Evolutionary conservation across 2,888 invertebrate species (phyloP).

Genomic region (Pseudolycoriella hygida): DNA sequence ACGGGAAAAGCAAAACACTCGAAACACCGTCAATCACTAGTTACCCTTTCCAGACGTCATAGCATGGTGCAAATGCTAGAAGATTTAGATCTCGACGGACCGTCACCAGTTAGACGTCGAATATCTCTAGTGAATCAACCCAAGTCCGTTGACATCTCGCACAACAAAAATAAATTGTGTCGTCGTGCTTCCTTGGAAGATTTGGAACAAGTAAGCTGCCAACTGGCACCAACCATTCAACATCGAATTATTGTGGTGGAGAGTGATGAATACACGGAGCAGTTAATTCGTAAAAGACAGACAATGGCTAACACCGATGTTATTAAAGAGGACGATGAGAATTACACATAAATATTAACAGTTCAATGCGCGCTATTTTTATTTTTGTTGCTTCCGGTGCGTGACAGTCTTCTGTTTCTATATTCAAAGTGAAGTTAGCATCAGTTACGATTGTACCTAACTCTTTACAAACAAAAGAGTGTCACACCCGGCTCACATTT

Average conservation of each 20-base stretch:
- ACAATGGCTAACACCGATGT: constrained; percentile 41
- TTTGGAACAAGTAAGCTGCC: constrained; percentile 63
- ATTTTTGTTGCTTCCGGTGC: too few species aligned
- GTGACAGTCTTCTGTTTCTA: too few species aligned
- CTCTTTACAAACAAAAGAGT: too few species aligned
- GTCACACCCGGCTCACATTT: too few species aligned
- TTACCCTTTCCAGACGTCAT: constrained; percentile 63
- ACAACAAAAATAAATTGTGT: constrained; percentile 3
- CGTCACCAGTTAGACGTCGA: constrained; percentile 46
- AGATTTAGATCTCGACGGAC: constrained; percentile 47
- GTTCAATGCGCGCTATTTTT: too few species aligned
- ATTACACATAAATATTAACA: neutral
- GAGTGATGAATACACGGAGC: constrained; percentile 36
- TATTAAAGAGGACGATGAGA: constrained; percentile 50
- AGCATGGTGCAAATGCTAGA: constrained; percentile 66
- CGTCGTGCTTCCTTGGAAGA: constrained; percentile 58
- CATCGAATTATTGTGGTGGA: constrained; percentile 60
- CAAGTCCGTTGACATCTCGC: neutral
- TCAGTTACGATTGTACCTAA: too few species aligned
- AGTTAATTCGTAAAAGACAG: constrained; percentile 23
- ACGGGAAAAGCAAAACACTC: constrained; percentile 51
- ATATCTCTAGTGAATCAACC: constrained; percentile 16
- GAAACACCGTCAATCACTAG: constrained; percentile 70
- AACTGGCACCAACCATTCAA: constrained; percentile 63
- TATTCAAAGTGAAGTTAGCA: too few species aligned